Evolutionary conservation across 2,888 invertebrate species (phyloP).

Genomic region (Leptinotarsa peninsularis): DNA sequence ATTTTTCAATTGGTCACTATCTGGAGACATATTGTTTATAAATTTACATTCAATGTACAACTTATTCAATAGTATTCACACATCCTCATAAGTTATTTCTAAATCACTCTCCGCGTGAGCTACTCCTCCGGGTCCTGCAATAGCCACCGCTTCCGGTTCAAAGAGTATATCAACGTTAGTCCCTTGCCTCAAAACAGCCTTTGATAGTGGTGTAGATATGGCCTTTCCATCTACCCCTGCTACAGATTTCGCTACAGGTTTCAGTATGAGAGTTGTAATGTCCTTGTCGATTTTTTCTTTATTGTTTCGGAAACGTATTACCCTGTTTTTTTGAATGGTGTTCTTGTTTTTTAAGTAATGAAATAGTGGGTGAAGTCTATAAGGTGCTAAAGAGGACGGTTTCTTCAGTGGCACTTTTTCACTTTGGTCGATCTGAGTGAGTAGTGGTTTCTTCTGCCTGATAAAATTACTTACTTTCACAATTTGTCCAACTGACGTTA

Average conservation of each 20-base stretch:
- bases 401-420: conserved; percentile 19
- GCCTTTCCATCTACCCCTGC: conserved; percentile 77
- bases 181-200: conserved; percentile 73
- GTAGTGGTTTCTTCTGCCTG: background rate
- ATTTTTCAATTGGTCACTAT: no score
- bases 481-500: conserved; percentile 32
- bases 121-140: conserved; percentile 81
- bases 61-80: conserved; percentile 5
- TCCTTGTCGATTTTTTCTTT: conserved; percentile 45
- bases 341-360: conserved; percentile 59
- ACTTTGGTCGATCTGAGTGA: conserved; percentile 8
- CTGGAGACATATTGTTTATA: no score
- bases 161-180: conserved; percentile 74
- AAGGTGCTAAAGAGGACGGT: conserved; percentile 52
- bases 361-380: conserved; percentile 60
- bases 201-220: conserved; percentile 77
- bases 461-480: conserved; percentile 32
- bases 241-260: conserved; percentile 76
- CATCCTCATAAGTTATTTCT: conserved; percentile 64
- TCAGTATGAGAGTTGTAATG: conserved; percentile 69
- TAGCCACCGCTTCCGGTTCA: conserved; percentile 77
- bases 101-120: conserved; percentile 83
- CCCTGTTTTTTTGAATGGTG: conserved; percentile 53
- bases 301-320: conserved; percentile 56
- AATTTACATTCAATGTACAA: background rate